Percentiles rank a stretch among this genome's conserved stretches.
phyloP scores from a whole-genome alignment of 2,113 vertebrate genomes.

The Chaetops frenatus region DNA sequence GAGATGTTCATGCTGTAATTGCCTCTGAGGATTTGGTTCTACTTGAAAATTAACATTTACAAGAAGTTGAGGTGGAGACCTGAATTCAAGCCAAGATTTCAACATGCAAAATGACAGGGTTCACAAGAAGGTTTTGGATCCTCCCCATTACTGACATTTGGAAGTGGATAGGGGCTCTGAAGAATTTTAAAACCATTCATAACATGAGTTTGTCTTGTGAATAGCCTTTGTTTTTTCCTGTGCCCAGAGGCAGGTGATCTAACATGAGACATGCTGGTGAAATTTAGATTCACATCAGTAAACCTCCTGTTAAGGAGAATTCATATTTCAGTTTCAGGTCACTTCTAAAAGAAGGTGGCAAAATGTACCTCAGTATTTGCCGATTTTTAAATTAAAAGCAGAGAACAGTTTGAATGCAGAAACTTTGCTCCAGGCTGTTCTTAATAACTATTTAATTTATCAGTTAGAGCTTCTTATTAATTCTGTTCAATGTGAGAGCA shows the following conservation, averaged over 20 bases:
- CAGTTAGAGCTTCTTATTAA: neutral
- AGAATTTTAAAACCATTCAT: neutral
- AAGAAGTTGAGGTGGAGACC: constrained; percentile 8
- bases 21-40: constrained; percentile 12
- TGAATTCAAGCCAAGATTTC: neutral
- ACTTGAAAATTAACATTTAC: constrained; percentile 33
- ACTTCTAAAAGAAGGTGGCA: neutral
- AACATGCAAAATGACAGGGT: neutral
- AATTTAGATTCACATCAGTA: neutral
- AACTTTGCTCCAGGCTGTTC: neutral
- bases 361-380: neutral
- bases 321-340: neutral
- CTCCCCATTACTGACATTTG: neutral
- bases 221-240: neutral
- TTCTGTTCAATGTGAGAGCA: neutral
- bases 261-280: neutral
- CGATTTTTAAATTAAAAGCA: neutral
- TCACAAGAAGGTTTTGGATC: neutral
- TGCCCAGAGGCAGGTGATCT: neutral
- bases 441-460: neutral
- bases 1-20: constrained; percentile 52
- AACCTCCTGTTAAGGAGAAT: neutral
- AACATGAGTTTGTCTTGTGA: neutral
- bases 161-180: neutral
- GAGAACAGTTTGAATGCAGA: neutral